These are phyloP conservation scores for Ganaspis sp. DNA, from an alignment of 1,140 invertebrate genomes.

Conservation along the genomic window DNA sequence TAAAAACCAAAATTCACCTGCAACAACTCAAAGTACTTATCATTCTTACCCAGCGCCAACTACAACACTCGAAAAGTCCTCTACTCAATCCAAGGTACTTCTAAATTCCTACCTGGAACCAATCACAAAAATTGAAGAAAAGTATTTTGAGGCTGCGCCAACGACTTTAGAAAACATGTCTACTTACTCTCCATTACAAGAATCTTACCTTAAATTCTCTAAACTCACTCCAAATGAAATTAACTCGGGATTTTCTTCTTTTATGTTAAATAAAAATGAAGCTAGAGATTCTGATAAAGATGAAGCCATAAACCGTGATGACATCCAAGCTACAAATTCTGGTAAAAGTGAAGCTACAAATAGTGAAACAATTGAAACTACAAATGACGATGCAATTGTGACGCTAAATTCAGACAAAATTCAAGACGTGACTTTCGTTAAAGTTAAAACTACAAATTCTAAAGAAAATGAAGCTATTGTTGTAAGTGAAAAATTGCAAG, in stretches of 20 bases:
- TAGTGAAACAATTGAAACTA: too few species aligned
- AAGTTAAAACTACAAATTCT: too few species aligned
- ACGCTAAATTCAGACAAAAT: too few species aligned
- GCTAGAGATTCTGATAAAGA: not conserved
- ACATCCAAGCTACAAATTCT: too few species aligned
- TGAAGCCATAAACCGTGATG: too few species aligned
- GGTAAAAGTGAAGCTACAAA: too few species aligned
- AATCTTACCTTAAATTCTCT: not conserved
- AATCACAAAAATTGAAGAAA: not conserved
- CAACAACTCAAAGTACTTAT: not conserved
- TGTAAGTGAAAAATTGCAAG: slow-evolving; percentile 61
- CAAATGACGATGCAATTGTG: too few species aligned
- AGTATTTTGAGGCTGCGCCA: too few species aligned
- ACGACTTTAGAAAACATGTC: not conserved
- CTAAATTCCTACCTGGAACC: too few species aligned
- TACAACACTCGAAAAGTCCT: not conserved
- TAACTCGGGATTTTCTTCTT: not conserved
- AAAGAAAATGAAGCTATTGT: slow-evolving; percentile 55
- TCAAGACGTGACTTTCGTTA: not conserved
- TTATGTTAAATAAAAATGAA: too few species aligned
- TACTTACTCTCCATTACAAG: too few species aligned
- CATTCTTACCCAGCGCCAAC: not conserved
- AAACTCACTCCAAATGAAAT: not conserved
- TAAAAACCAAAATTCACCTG: not conserved
- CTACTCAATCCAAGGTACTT: too few species aligned